Percentiles rank a stretch among this genome's conserved stretches.
Conservation (phyloP, 1,140 invertebrate genomes). For the Pseudomyrmex flavicornis region DNA sequence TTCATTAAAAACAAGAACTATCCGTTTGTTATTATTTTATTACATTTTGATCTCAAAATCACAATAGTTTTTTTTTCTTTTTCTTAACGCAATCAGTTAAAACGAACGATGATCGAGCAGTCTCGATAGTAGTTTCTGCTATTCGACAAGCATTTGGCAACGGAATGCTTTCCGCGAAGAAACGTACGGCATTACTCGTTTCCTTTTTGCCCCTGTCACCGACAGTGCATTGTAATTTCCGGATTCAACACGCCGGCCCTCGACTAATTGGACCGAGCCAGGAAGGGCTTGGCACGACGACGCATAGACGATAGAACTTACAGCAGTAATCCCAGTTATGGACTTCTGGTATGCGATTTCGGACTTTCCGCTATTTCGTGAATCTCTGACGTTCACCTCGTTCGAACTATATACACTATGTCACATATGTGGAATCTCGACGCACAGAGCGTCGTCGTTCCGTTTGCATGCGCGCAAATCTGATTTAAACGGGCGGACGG, state of each 20-base stretch:
- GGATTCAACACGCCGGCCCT: constrained; percentile 33
- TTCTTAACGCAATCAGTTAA: neutral
- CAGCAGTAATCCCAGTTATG: constrained; percentile 49
- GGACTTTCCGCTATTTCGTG: constrained; percentile 53
- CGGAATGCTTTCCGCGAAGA: neutral
- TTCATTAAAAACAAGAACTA: neutral
- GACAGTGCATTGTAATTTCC: constrained; percentile 70
- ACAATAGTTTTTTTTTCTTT: too few species aligned
- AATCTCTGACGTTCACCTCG: constrained; percentile 42
- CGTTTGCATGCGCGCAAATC: constrained; percentile 18
- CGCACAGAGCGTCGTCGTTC: neutral
- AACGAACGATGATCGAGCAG: neutral
- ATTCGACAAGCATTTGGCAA: constrained; percentile 21
- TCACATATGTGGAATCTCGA: constrained; percentile 17
- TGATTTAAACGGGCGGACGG: constrained; percentile 21
- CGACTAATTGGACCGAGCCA: constrained; percentile 66
- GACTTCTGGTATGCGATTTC: constrained; percentile 59
- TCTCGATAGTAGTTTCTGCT: constrained; percentile 1
- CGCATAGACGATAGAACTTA: constrained; percentile 20
- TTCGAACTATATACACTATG: neutral
- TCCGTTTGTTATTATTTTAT: neutral
- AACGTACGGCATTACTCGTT: constrained; percentile 8
- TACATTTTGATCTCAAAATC: neutral
- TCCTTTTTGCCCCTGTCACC: constrained; percentile 56
- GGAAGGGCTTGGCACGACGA: neutral